phyloP scores from a whole-genome alignment of 1,140 invertebrate species.

The Scaptomyza montana region DNA sequence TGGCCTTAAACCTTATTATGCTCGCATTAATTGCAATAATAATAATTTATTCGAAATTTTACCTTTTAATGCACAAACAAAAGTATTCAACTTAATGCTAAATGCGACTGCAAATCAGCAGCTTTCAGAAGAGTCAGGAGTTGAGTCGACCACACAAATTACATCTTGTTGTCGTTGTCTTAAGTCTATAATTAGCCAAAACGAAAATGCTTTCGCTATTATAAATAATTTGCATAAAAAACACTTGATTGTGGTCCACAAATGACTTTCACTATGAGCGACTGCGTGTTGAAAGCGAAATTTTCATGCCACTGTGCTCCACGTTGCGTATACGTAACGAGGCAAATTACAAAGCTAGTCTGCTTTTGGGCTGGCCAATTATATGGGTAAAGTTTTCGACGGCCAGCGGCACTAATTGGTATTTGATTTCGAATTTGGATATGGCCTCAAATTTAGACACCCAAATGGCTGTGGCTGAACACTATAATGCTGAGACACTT shows the following conservation, averaged over 20 bases:
- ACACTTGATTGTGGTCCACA: conserved; percentile 4
- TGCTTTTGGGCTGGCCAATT: conserved; percentile 31
- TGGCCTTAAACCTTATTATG: not conserved
- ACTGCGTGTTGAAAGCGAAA: conserved; percentile 37
- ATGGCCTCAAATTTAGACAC: conserved; percentile 24
- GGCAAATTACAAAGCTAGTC: conserved; percentile 46
- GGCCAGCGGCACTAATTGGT: conserved; percentile 59
- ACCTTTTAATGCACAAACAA: not conserved
- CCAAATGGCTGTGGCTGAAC: conserved; percentile 26
- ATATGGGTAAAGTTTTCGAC: conserved; percentile 54
- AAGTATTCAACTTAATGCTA: not conserved
- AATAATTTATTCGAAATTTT: not conserved
- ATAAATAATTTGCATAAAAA: conserved; percentile 48
- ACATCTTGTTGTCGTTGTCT: conserved; percentile 32
- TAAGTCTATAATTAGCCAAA: conserved; percentile 61
- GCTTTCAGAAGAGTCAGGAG: not conserved
- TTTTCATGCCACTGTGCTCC: not conserved
- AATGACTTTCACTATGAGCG: conserved; percentile 15
- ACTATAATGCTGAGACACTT: conserved; percentile 18
- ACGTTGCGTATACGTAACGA: conserved; percentile 32
- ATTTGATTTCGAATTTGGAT: conserved; percentile 63
- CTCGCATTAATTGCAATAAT: not conserved
- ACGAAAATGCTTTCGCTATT: conserved; percentile 61
- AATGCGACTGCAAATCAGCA: conserved; percentile 14
- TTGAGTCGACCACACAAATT: conserved; percentile 34